Conservation (phyloP, 2,888 invertebrate genomes). For the Salticus scenicus region DNA sequence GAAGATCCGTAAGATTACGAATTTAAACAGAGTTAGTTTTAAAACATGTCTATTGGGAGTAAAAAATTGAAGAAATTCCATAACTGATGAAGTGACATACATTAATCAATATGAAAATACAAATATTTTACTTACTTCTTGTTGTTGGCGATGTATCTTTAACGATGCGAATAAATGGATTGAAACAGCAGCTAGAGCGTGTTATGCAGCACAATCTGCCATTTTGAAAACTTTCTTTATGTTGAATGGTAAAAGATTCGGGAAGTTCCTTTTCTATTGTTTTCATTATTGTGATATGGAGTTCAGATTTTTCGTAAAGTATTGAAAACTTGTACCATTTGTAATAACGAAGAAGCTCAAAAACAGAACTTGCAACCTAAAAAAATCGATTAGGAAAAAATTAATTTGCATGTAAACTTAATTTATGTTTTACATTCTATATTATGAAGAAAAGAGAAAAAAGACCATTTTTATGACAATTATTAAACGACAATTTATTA, state of each 20-base stretch:
- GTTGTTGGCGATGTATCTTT: conserved; percentile 28
- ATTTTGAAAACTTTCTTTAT: conserved; percentile 33
- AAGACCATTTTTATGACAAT: no score
- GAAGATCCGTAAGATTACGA: no score
- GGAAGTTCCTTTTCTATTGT: conserved; percentile 39
- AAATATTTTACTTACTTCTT: conserved; percentile 51
- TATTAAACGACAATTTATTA: no score
- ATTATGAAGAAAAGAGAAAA: no score
- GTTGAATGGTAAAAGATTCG: conserved; percentile 30
- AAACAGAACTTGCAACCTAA: conserved; percentile 56
- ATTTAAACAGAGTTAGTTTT: no score
- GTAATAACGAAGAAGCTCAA: conserved; percentile 54
- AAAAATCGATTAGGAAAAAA: no score
- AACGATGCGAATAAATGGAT: conserved; percentile 49
- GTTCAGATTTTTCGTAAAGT: conserved; percentile 42
- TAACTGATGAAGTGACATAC: no score
- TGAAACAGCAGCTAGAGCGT: conserved; percentile 30
- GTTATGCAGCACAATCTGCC: conserved; percentile 34
- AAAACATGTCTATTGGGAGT: no score
- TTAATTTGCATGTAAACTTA: no score
- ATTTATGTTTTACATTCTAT: no score
- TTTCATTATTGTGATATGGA: conserved; percentile 34
- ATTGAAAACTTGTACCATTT: conserved; percentile 68
- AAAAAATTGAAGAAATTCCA: no score
- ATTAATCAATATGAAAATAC: no score